A percentile compares a stretch with the other conserved stretches of the same genome.
phyloP scores from a whole-genome alignment of 92 coral and sea anemone genomes.

The Virgularia gustaviana region DNA sequence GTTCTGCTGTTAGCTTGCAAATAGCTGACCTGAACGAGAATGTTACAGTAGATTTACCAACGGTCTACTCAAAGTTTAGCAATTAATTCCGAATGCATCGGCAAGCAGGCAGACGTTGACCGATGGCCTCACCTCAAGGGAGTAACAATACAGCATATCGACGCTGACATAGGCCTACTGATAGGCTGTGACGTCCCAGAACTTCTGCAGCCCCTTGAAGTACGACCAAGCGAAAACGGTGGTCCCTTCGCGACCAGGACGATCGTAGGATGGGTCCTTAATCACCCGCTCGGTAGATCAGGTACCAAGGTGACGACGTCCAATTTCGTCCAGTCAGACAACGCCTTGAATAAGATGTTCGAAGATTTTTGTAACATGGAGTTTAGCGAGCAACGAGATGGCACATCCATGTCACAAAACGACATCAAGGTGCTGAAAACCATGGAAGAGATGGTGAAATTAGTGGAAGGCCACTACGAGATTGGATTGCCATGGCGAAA shows the following conservation, averaged over 20 bases:
- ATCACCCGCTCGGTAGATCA: slow-evolving; percentile 60
- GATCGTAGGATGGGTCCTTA: slow-evolving; percentile 61
- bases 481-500: slow-evolving; percentile 58
- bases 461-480: slow-evolving; percentile 51
- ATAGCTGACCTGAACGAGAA: slow-evolving; percentile 4
- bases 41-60: not conserved
- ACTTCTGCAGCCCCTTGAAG: slow-evolving; percentile 44
- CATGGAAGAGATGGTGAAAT: slow-evolving; percentile 40
- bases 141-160: slow-evolving; percentile 10
- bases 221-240: slow-evolving; percentile 40
- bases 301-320: slow-evolving; percentile 12
- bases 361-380: slow-evolving; percentile 51
- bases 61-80: slow-evolving; percentile 20
- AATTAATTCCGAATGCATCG: slow-evolving; percentile 1
- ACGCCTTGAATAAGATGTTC: slow-evolving; percentile 37
- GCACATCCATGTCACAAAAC: slow-evolving; percentile 29
- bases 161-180: slow-evolving; percentile 27
- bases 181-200: slow-evolving; percentile 40
- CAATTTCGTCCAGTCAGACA: slow-evolving; percentile 23
- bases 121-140: slow-evolving; percentile 20
- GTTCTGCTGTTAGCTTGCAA: slow-evolving; percentile 7
- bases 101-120: slow-evolving; percentile 26
- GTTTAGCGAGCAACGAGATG: slow-evolving; percentile 51
- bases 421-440: slow-evolving; percentile 43
- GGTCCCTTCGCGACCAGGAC: slow-evolving; percentile 63